phyloP scores from a whole-genome alignment of 2,888 invertebrate genomes.

The Lagria hirta region DNA sequence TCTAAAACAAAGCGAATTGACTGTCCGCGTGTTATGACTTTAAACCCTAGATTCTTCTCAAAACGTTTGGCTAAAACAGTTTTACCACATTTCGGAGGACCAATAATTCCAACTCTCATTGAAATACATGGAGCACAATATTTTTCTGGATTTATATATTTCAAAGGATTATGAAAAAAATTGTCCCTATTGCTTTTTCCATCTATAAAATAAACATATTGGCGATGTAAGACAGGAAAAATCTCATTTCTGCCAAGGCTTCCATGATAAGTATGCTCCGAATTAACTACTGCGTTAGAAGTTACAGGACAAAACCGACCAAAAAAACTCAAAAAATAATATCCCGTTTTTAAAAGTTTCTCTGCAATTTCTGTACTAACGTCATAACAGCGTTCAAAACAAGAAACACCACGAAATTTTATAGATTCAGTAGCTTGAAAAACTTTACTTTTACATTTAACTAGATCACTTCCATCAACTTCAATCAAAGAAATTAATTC shows the following conservation, averaged over 20 bases:
- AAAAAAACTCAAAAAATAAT: slow-evolving; percentile 65
- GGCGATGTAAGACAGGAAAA: slow-evolving; percentile 61
- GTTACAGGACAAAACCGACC: slow-evolving; percentile 67
- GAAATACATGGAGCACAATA: slow-evolving; percentile 56
- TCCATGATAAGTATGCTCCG: slow-evolving; percentile 58
- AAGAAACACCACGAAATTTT: slow-evolving; percentile 56
- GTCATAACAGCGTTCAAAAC: slow-evolving; percentile 61
- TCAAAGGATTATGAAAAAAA: slow-evolving; percentile 61
- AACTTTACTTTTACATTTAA: no score
- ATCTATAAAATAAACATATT: slow-evolving; percentile 62
- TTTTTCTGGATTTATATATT: slow-evolving; percentile 57
- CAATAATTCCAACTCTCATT: slow-evolving; percentile 60
- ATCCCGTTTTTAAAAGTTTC: slow-evolving; percentile 59
- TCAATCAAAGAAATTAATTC: slow-evolving; percentile 56
- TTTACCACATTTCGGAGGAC: slow-evolving; percentile 66
- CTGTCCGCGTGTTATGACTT: slow-evolving; percentile 59
- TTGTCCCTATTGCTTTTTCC: slow-evolving; percentile 55
- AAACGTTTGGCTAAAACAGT: slow-evolving; percentile 60
- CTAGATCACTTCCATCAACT: slow-evolving; percentile 52
- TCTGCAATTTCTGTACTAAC: slow-evolving; percentile 60
- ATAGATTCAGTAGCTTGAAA: no score
- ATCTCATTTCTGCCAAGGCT: slow-evolving; percentile 53
- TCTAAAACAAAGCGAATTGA: slow-evolving; percentile 57
- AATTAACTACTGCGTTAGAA: slow-evolving; percentile 55
- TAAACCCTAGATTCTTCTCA: slow-evolving; percentile 57